Evolutionary conservation across 2,888 invertebrate species (phyloP), one percentile per base, ranked within the genome.

Genomic region (Pasiphila rectangulata): DNA sequence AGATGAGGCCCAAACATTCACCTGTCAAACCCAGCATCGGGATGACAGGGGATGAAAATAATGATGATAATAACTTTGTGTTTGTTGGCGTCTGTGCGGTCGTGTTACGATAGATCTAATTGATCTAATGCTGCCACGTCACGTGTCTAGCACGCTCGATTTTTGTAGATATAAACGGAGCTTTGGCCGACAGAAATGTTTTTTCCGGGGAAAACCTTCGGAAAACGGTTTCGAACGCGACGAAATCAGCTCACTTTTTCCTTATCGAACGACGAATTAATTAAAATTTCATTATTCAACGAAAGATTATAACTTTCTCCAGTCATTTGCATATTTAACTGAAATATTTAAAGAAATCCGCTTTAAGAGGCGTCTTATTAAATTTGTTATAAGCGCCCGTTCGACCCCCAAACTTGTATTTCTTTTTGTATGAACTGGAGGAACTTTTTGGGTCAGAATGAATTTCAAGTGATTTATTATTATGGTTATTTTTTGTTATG

Each of bases 211-310:
- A 42, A 38, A 30, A 42, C 9, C 15, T 16, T 30, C 16, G 23
- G 23, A 20, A 30, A 42, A 41, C 29, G 13, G 10, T 13, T 4
- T 15, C 29, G 10, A 46, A 53, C 37, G 42, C 35, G 42, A 47
- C 36, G 41, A 55, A 41, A 58, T 51, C 40, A 46, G 44, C 46
- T 19, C 44, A 36, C 9, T 34, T 60, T 68, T 64, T 59, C 59
- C 59, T 62, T 64, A 72, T 75, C 68, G 73, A 69, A 71, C 61
- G 64, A 44, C 43, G 63, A 75, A 79, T 77, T 77, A 78, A 79
- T 79, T 78, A 77, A 76, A 76, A 69, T 76, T 78, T 79, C 74
- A 79, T 80, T 77, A 78, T 78, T 79, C 74, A 71, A 69, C 67
- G 65, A 68, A 76, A 79, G 76, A 78, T 79, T 79, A 77, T 78